Evolutionary conservation across 2,888 invertebrate species (phyloP).

Genomic region (Phania funesta): DNA sequence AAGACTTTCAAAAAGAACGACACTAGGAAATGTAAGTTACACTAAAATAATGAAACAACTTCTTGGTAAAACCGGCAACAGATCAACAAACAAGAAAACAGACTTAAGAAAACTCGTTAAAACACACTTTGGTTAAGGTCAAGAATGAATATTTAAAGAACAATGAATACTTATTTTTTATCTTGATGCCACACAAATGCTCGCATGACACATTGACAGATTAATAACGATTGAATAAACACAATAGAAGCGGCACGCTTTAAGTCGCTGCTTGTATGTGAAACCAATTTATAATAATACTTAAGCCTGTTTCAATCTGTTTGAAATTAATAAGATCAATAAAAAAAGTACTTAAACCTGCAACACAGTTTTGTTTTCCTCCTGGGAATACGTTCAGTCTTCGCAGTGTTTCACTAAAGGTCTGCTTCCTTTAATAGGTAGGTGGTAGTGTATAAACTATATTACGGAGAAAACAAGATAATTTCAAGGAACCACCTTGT

Average conservation of each 20-base stretch:
- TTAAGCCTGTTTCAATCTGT: neutral
- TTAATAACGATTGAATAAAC: neutral
- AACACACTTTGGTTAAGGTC: conserved; percentile 35
- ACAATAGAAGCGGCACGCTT: neutral
- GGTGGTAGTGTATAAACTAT: too few relatives aligned
- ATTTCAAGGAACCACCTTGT: too few relatives aligned
- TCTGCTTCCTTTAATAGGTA: too few relatives aligned
- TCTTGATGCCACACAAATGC: neutral
- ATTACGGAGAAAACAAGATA: too few relatives aligned
- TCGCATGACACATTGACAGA: neutral
- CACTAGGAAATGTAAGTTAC: conserved; percentile 29
- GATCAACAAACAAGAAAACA: neutral
- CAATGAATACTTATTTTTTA: neutral
- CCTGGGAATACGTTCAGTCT: too few relatives aligned
- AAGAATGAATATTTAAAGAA: neutral
- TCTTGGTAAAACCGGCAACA: conserved; percentile 19
- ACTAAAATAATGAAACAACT: conserved; percentile 4
- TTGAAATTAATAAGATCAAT: too few relatives aligned
- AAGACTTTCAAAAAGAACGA: conserved; percentile 2
- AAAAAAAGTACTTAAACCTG: too few relatives aligned
- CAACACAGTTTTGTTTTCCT: too few relatives aligned
- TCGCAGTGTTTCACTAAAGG: too few relatives aligned
- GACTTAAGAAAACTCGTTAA: neutral
- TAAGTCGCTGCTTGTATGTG: neutral
- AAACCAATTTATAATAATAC: too few relatives aligned